Conservation (phyloP, 2,888 invertebrate species). For the Hedychridium roseum region DNA sequence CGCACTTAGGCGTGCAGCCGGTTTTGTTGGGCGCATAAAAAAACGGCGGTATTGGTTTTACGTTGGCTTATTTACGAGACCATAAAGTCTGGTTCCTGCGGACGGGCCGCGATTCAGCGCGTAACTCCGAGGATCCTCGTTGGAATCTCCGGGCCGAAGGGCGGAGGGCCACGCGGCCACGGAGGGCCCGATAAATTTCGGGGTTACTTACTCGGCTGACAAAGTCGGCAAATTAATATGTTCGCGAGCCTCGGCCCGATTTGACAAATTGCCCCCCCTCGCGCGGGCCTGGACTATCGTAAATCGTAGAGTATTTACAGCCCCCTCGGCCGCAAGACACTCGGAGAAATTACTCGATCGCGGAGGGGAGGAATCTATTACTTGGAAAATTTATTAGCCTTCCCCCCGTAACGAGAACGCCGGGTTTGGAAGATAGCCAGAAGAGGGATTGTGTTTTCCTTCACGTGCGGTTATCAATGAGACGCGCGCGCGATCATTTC, state of each 20-base stretch:
- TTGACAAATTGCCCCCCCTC: slow-evolving; percentile 17
- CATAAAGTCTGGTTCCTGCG: slow-evolving; percentile 48
- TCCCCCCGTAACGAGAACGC: too few relatives aligned
- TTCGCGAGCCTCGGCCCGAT: slow-evolving; percentile 19
- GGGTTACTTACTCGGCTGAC: slow-evolving; percentile 22
- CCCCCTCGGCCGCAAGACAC: too few relatives aligned
- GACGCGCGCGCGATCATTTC: too few relatives aligned
- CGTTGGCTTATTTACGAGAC: slow-evolving; percentile 57
- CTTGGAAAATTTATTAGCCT: too few relatives aligned
- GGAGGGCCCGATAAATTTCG: slow-evolving; percentile 32
- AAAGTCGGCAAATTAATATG: slow-evolving; percentile 25
- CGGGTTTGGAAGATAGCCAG: too few relatives aligned
- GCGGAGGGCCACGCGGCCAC: slow-evolving; percentile 6
- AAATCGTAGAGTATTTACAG: too few relatives aligned
- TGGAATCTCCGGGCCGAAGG: slow-evolving; percentile 7
- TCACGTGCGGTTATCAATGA: too few relatives aligned
- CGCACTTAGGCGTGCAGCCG: slow-evolving; percentile 14
- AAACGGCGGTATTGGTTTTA: slow-evolving; percentile 53
- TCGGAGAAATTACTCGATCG: too few relatives aligned
- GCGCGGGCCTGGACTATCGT: too few relatives aligned
- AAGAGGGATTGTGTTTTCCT: too few relatives aligned
- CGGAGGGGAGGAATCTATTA: too few relatives aligned
- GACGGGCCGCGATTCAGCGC: slow-evolving; percentile 13
- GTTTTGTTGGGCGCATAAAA: slow-evolving; percentile 41
- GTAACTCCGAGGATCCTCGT: not conserved